phyloP scores from a whole-genome alignment of 1,140 invertebrate genomes.

The Drosophila kanapiae region DNA sequence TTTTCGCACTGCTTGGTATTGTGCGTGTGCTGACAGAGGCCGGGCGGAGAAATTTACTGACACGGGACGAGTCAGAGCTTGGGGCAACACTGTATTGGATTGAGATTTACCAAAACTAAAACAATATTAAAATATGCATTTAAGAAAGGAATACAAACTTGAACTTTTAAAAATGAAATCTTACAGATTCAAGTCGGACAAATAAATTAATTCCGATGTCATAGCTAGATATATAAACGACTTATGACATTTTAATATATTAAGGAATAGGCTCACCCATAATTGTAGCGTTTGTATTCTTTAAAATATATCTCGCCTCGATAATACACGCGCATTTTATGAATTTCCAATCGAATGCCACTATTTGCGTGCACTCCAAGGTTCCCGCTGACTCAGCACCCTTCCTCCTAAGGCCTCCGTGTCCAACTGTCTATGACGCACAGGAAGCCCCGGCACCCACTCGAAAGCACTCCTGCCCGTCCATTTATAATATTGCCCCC shows the following conservation, averaged over 20 bases:
- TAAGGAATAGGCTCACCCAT: background rate
- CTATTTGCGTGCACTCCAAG: conserved; percentile 16
- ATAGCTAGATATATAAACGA: background rate
- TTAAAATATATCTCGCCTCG: background rate
- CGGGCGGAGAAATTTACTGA: no score
- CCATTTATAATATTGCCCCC: conserved; percentile 51
- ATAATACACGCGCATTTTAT: background rate
- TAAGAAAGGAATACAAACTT: no score
- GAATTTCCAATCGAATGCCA: conserved; percentile 2
- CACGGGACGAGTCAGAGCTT: no score
- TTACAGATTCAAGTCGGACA: background rate
- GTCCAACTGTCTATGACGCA: conserved; percentile 28
- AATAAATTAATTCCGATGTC: background rate
- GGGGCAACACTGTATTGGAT: no score
- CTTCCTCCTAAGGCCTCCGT: background rate
- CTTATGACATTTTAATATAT: background rate
- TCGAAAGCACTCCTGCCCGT: conserved; percentile 15
- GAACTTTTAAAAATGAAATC: no score
- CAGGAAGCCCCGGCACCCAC: conserved; percentile 45
- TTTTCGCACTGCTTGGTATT: no score
- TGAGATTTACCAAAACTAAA: no score
- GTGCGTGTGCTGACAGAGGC: no score
- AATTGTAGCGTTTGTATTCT: background rate
- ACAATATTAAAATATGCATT: no score
- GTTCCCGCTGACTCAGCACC: conserved; percentile 17